A percentile compares a stretch with the other conserved stretches of the same genome.
Evolutionary conservation across 2,888 invertebrate species (phyloP).

Genomic region (Lamellibrachia satsuma): DNA sequence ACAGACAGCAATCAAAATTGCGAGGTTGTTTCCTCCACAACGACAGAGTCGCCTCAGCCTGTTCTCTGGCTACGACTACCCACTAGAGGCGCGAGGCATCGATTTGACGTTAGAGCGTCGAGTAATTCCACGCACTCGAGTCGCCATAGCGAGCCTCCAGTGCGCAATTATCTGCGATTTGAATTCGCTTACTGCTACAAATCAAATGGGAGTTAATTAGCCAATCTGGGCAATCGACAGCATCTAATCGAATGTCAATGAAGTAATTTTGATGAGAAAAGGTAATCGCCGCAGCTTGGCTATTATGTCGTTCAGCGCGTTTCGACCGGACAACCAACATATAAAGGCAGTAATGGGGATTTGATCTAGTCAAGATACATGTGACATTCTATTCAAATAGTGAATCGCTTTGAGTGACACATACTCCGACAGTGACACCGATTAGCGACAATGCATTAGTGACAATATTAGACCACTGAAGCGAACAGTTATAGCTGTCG

Average conservation of each 20-base stretch:
- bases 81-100: background rate
- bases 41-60: background rate
- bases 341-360: background rate
- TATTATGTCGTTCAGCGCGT: background rate
- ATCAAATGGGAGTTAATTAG: slow-evolving; percentile 17
- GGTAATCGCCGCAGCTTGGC: background rate
- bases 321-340: background rate
- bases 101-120: background rate
- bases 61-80: background rate
- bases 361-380: background rate
- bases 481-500: background rate
- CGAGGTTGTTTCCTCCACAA: background rate
- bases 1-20: background rate
- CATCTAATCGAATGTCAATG: slow-evolving; percentile 17
- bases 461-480: background rate
- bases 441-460: background rate
- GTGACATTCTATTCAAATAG: background rate
- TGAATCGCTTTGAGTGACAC: background rate
- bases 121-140: background rate
- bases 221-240: slow-evolving; percentile 10
- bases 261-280: slow-evolving; percentile 11
- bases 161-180: slow-evolving; percentile 13
- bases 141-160: background rate
- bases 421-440: background rate
- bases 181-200: background rate